Base-by-base conservation (phyloP, 2,797 vertebrate genomes). In the Xenopus petersii region DNA sequence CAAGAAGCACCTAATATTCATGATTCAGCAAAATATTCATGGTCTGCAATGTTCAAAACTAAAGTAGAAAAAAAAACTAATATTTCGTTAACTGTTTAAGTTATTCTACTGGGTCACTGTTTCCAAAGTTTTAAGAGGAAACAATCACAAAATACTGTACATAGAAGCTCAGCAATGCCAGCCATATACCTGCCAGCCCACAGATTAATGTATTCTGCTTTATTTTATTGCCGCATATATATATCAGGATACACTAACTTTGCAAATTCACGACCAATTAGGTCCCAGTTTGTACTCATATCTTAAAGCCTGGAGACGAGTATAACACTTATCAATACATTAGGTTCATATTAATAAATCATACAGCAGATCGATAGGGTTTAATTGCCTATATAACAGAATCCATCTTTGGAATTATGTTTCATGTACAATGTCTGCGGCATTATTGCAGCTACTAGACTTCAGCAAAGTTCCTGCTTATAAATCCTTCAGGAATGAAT, bases 401-500 rank as follows among this genome's bases (percentile, higher is more conserved):
- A 79, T 49, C 58, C 54, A 78, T 69, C 67, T 49, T 78, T 64
- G 64, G 51, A 78, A 69, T 69, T 69, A 48, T 49, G 56, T 69
- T 48, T 56, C 12, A 59, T 16, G 42, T 58, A 46, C 76, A 70
- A 47, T 46, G 71, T 70, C 76, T 79, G 71, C 66, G 60, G 30
- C 47, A 73, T 69, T 78, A 73, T 67, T 69, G 71, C 59, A 54
- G 66, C 36, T 48, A 42, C 66, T 64, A 62, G 21, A 67, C 75
- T 77, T 67, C 33, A 12, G 16, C 30, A 48, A 64, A 65, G 76
- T 79, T 79, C 66, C 42, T 36, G 60, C 73, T 73, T 79, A 70
- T 79, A 79, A 79, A 79, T 79, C 76, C 67, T 73, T 74, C 76
- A 79, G 66, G 71, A 79, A 70, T 74, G 63, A 70, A 79, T 79